A percentile compares a stretch with the other conserved stretches of the same genome.
Conservation (phyloP, 2,797 vertebrate genomes). For the Syngnathus acus region DNA sequence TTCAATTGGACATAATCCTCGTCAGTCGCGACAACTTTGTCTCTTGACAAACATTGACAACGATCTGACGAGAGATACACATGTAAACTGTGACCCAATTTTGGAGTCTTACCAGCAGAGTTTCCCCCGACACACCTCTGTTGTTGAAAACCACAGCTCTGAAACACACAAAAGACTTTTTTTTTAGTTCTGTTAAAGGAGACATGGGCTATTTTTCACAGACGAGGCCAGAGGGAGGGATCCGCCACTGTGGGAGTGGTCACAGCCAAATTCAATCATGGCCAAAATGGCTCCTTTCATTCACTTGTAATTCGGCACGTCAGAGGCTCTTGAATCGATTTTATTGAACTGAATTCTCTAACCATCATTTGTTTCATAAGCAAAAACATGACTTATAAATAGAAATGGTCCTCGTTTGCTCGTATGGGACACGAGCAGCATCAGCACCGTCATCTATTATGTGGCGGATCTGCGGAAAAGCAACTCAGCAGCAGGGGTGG, state of each 20-base stretch:
- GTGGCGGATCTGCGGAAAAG: slow-evolving; percentile 16
- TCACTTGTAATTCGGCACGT: no score
- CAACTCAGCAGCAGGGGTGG: slow-evolving; percentile 41
- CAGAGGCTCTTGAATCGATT: neutral
- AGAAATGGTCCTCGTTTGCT: neutral
- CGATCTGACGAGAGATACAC: neutral
- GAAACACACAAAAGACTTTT: slow-evolving; percentile 55
- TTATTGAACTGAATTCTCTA: neutral
- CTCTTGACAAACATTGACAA: neutral
- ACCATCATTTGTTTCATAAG: neutral
- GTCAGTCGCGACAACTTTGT: neutral
- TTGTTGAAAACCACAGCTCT: slow-evolving; percentile 97
- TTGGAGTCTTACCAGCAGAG: slow-evolving; percentile 81
- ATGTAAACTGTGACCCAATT: neutral
- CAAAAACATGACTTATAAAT: neutral
- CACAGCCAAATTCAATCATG: no score
- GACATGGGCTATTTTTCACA: no score
- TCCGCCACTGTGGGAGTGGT: no score
- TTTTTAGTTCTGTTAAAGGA: no score
- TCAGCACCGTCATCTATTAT: slow-evolving; percentile 43
- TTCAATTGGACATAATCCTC: neutral
- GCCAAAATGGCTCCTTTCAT: no score
- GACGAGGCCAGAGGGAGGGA: no score
- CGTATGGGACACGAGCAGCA: slow-evolving; percentile 15
- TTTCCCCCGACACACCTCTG: slow-evolving; percentile 90